Percentiles rank a stretch among this genome's conserved stretches.
These are phyloP conservation scores for Eupeodes corollae DNA, from an alignment of 1,140 invertebrate genomes.

Conservation along the genomic window DNA sequence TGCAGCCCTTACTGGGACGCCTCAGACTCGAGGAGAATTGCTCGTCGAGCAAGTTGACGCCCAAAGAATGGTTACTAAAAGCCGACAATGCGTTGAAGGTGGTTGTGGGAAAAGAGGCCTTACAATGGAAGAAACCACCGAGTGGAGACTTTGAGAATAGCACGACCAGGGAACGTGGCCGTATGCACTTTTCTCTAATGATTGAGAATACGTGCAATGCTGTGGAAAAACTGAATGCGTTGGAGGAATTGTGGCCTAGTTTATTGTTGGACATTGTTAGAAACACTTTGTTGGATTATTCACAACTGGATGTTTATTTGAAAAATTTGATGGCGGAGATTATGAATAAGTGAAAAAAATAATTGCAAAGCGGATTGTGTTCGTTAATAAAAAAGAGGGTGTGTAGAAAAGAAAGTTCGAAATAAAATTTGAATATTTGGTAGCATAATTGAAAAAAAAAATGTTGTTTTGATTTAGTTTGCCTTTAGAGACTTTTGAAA, in stretches of 20 bases:
- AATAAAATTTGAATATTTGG: too few relatives aligned
- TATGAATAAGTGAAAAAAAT: conserved; percentile 22
- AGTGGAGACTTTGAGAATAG: not conserved
- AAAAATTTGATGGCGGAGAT: conserved; percentile 42
- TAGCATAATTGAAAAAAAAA: too few relatives aligned
- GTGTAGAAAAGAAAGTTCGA: too few relatives aligned
- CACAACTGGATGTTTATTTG: conserved; percentile 63
- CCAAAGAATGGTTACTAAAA: conserved; percentile 34
- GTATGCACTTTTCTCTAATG: conserved; percentile 51
- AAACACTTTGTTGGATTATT: conserved; percentile 63
- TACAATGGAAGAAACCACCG: conserved; percentile 56
- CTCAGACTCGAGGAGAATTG: conserved; percentile 43
- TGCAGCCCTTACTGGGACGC: conserved; percentile 59
- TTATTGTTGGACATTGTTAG: conserved; percentile 62
- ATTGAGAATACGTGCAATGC: conserved; percentile 60
- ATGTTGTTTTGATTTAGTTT: too few relatives aligned
- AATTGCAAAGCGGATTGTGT: too few relatives aligned
- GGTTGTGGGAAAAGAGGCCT: conserved; percentile 73
- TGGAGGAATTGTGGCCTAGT: conserved; percentile 61
- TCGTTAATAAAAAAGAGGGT: too few relatives aligned
- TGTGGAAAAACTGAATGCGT: conserved; percentile 56
- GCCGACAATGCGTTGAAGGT: conserved; percentile 59
- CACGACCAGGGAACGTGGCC: conserved; percentile 51
- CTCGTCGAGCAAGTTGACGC: conserved; percentile 30
- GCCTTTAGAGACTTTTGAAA: too few relatives aligned